A percentile compares a stretch with the other conserved stretches of the same genome.
Conservation (phyloP, 2,113 vertebrate genomes). For the Heterocephalus glaber region DNA sequence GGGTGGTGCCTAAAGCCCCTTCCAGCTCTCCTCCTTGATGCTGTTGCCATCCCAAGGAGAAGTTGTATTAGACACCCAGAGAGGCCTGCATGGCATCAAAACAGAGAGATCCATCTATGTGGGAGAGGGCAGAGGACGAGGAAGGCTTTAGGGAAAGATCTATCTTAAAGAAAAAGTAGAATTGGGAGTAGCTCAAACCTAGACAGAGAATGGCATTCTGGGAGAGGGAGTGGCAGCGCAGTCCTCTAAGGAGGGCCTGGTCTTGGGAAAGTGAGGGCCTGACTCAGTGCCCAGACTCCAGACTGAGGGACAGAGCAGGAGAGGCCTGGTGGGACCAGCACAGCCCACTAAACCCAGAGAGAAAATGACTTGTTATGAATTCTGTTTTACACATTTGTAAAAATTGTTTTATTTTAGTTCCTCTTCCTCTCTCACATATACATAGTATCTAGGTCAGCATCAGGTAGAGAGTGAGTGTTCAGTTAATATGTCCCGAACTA, state of each 20-base stretch:
- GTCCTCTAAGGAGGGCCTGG: background rate
- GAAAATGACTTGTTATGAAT: background rate
- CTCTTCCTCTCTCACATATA: background rate
- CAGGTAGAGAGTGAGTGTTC: fast-evolving
- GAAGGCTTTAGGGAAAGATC: background rate
- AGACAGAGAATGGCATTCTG: background rate
- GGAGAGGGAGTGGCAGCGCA: background rate
- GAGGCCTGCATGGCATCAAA: background rate
- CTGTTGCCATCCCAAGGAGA: background rate
- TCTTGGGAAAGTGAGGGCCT: fast-evolving
- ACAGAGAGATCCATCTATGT: background rate
- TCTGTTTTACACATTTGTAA: background rate
- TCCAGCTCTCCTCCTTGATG: too few species aligned
- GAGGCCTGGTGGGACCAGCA: background rate
- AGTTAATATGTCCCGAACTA: background rate
- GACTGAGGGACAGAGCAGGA: background rate
- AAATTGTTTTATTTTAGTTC: background rate
- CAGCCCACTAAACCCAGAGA: background rate
- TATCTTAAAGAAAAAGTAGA: background rate
- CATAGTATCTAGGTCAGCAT: background rate
- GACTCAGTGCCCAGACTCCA: background rate
- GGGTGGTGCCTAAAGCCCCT: background rate
- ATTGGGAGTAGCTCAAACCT: background rate
- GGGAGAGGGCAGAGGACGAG: background rate
- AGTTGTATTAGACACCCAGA: background rate